Conservation (phyloP, 2,888 invertebrate genomes). For the Tetropium fuscum region DNA sequence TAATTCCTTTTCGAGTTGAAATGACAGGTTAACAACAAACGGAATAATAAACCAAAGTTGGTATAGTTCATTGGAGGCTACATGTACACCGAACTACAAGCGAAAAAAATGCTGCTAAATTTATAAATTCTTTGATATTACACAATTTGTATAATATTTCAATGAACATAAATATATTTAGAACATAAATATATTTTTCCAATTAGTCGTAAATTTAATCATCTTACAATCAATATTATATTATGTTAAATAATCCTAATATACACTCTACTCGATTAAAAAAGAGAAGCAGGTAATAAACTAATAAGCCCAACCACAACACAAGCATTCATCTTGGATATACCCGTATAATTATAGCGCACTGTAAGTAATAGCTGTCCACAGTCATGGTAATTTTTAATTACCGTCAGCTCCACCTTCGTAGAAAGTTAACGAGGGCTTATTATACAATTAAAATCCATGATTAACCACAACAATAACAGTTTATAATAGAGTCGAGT, state of each 20-base stretch:
- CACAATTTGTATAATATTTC: too few relatives aligned
- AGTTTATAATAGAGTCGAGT: neutral
- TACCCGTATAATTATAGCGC: slow-evolving; percentile 7
- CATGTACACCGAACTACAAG: too few relatives aligned
- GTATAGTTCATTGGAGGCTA: too few relatives aligned
- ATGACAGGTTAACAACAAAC: too few relatives aligned
- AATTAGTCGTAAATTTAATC: too few relatives aligned
- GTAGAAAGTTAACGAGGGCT: neutral
- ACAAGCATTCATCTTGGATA: neutral
- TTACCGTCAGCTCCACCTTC: neutral
- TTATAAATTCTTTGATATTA: too few relatives aligned
- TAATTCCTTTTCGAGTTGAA: too few relatives aligned
- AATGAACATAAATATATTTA: too few relatives aligned
- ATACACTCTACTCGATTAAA: neutral
- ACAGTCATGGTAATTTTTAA: slow-evolving; percentile 14
- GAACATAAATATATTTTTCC: too few relatives aligned
- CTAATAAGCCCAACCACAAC: slow-evolving; percentile 1
- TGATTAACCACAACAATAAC: slow-evolving; percentile 1
- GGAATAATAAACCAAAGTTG: too few relatives aligned
- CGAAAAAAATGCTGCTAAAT: too few relatives aligned
- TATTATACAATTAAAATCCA: slow-evolving; percentile 3
- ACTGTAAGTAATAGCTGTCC: neutral
- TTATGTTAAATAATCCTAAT: neutral
- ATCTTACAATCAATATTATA: too few relatives aligned
- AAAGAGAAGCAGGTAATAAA: slow-evolving; percentile 5